A percentile compares a stretch with the other conserved stretches of the same genome.
Evolutionary conservation across 1,140 invertebrate genomes (phyloP).

Genomic region (Zaprionus kolodkinae): DNA sequence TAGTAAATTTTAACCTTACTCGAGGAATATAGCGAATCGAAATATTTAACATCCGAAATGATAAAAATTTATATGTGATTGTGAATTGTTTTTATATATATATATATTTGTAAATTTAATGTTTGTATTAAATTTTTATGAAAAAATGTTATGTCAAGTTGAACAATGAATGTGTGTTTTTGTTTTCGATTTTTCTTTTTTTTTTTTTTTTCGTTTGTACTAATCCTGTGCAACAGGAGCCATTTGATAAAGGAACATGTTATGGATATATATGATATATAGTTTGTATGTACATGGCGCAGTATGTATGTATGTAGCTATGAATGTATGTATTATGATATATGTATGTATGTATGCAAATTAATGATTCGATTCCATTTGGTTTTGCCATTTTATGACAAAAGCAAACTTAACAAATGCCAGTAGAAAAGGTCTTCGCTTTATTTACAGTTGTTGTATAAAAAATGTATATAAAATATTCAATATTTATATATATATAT

Average conservation of each 20-base stretch:
- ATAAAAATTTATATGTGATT: slow-evolving; percentile 82
- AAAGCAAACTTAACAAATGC: slow-evolving; percentile 16
- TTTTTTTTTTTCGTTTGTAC: slow-evolving; percentile 10
- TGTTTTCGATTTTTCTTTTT: slow-evolving; percentile 11
- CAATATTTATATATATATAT: slow-evolving; percentile 12
- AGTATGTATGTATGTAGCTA: slow-evolving; percentile 4
- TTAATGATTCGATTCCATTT: not conserved
- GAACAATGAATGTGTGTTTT: slow-evolving; percentile 37
- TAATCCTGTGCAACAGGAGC: slow-evolving; percentile 26
- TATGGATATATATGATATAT: slow-evolving; percentile 12
- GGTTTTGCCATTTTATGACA: slow-evolving; percentile 7
- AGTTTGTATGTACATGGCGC: slow-evolving; percentile 10
- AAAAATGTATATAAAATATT: slow-evolving; percentile 28
- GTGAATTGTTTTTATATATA: slow-evolving; percentile 82
- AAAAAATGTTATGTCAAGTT: slow-evolving; percentile 82
- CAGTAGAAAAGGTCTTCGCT: slow-evolving; percentile 35
- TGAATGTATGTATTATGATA: slow-evolving; percentile 14
- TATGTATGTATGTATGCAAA: slow-evolving; percentile 10
- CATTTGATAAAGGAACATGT: slow-evolving; percentile 35
- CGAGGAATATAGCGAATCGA: slow-evolving; percentile 76
- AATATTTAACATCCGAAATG: slow-evolving; percentile 80
- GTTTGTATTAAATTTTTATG: slow-evolving; percentile 82
- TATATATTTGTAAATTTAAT: slow-evolving; percentile 80
- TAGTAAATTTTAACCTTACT: slow-evolving; percentile 79
- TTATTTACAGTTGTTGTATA: slow-evolving; percentile 43